A percentile compares a stretch with the other conserved stretches of the same genome.
Conservation (phyloP, 2,797 vertebrate species). For the Sus cebifrons region DNA sequence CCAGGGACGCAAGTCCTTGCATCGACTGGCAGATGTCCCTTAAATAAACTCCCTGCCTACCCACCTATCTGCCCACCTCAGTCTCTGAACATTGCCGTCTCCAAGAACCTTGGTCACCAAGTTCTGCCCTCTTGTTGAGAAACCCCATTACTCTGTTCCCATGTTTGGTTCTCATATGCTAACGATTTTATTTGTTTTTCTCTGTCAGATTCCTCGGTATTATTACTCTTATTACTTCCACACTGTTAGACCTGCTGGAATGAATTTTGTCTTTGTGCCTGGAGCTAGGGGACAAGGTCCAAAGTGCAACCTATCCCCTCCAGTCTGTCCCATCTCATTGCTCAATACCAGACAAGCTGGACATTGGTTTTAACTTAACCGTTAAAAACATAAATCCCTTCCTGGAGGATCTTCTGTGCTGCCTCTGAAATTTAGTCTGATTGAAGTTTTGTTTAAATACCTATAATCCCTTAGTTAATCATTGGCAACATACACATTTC, state of each 20-base stretch:
- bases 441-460: slow-evolving; percentile 57
- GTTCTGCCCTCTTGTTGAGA: slow-evolving; percentile 50
- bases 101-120: background rate
- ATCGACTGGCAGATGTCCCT: background rate
- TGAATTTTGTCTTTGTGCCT: slow-evolving; percentile 52
- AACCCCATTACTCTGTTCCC: background rate
- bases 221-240: slow-evolving; percentile 5
- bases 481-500: slow-evolving; percentile 8
- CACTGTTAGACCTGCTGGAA: slow-evolving; percentile 42
- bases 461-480: slow-evolving; percentile 12
- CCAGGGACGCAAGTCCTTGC: background rate
- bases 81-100: background rate
- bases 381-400: slow-evolving; percentile 18
- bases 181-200: slow-evolving; percentile 37
- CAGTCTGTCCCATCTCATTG: background rate
- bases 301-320: slow-evolving; percentile 36
- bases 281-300: slow-evolving; percentile 19
- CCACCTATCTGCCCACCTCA: background rate
- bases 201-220: background rate
- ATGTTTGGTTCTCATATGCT: background rate
- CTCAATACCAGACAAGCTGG: slow-evolving; percentile 32
- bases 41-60: background rate
- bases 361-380: background rate
- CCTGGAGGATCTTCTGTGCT: background rate
- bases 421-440: slow-evolving; percentile 43